Evolutionary conservation across 2,797 vertebrate genomes (phyloP).

Genomic region (Babyrousa celebensis): DNA sequence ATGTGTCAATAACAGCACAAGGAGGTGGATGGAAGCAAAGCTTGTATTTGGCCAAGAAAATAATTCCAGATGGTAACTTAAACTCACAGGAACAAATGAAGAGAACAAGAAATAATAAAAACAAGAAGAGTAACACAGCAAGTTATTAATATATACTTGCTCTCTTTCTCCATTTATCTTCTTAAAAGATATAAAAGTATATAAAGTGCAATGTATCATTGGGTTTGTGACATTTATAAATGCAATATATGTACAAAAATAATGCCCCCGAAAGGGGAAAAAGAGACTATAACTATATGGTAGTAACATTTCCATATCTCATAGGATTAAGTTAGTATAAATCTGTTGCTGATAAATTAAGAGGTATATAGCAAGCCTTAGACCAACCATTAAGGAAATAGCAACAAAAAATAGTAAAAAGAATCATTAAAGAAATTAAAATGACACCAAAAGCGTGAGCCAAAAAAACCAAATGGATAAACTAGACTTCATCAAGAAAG

Average conservation of each 20-base stretch:
- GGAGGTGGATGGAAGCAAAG: not conserved
- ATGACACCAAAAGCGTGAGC: not conserved
- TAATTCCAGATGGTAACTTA: conserved; percentile 47
- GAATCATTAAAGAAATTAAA: conserved; percentile 36
- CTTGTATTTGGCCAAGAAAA: conserved; percentile 5
- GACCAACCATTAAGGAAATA: not conserved
- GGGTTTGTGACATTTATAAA: conserved; percentile 13
- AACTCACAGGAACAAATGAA: conserved; percentile 41
- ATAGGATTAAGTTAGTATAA: conserved; percentile 39
- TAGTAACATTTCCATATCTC: not conserved
- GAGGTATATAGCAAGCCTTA: not conserved
- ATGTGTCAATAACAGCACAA: conserved; percentile 45
- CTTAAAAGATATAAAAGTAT: not conserved
- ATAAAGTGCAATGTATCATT: not conserved
- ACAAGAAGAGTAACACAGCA: not conserved
- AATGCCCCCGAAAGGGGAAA: not conserved
- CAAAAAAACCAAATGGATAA: not conserved
- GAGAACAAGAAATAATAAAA: conserved; percentile 50
- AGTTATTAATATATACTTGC: not conserved
- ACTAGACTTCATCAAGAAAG: not conserved
- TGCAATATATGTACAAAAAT: not conserved
- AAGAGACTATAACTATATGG: not conserved
- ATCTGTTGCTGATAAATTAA: conserved; percentile 11
- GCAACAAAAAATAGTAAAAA: not conserved
- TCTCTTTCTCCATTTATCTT: conserved; percentile 3